These are phyloP conservation scores for Ibidorhyncha struthersii DNA, from an alignment of 2,113 vertebrate genomes.

Conservation along the genomic window DNA sequence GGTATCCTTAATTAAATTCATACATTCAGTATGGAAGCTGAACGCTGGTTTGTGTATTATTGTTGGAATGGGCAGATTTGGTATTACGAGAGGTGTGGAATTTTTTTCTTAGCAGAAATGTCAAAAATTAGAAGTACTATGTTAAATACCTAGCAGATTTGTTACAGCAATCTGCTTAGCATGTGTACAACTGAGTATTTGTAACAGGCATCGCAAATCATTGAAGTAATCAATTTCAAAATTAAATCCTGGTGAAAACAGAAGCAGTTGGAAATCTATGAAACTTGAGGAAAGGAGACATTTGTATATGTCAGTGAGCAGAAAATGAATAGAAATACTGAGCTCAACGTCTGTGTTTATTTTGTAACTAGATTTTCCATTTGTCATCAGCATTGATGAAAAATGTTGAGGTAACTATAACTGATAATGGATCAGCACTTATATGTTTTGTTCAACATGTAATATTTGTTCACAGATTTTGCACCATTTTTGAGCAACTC, in stretches of 20 bases:
- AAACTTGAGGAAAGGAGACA: not conserved
- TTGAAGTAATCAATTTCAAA: not conserved
- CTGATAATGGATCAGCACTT: slow-evolving; percentile 20
- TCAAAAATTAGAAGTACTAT: not conserved
- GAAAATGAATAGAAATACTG: not conserved
- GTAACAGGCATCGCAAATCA: not conserved
- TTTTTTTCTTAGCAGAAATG: not conserved
- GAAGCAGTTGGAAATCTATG: not conserved
- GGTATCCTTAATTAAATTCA: not conserved
- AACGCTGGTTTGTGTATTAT: not conserved
- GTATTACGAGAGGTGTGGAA: not conserved
- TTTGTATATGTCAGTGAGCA: not conserved
- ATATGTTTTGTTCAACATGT: slow-evolving; percentile 75
- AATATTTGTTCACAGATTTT: slow-evolving; percentile 91
- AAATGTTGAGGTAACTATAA: not conserved
- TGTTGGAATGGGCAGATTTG: not conserved
- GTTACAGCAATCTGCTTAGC: not conserved
- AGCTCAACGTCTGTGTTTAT: not conserved
- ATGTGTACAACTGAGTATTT: not conserved
- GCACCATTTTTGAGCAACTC: slow-evolving; percentile 82
- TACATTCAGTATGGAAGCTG: not conserved
- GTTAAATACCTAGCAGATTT: not conserved
- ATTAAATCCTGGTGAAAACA: not conserved
- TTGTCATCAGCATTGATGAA: not conserved
- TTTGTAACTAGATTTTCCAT: not conserved